These are phyloP conservation scores for Lamprologus speciosus DNA, from an alignment of 2,113 vertebrate genomes.

Conservation along the genomic window DNA sequence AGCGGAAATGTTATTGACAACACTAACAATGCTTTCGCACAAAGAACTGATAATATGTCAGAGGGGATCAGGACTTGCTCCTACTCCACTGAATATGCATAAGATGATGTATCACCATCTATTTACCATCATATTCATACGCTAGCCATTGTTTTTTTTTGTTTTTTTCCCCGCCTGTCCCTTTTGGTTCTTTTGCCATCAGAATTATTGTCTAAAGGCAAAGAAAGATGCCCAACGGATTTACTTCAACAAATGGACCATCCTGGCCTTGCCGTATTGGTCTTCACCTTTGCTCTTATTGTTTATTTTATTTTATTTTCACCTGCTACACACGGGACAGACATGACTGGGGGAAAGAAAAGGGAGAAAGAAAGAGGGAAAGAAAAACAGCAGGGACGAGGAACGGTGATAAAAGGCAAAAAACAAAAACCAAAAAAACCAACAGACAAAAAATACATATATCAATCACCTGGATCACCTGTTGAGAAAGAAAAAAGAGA, in stretches of 20 bases:
- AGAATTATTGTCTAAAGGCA: background rate
- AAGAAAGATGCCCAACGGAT: background rate
- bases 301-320: background rate
- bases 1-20: background rate
- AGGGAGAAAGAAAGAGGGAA: background rate
- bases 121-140: background rate
- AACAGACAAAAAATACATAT: background rate
- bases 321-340: background rate
- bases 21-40: background rate
- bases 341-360: background rate
- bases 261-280: background rate
- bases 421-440: background rate
- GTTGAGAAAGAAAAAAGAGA: background rate
- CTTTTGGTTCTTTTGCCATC: background rate
- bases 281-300: background rate
- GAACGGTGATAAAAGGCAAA: background rate
- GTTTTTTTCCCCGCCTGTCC: fast-evolving
- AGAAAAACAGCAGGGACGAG: background rate
- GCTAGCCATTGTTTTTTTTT: background rate
- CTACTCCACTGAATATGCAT: background rate
- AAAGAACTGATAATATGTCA: background rate
- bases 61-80: background rate
- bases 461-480: background rate
- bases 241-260: background rate
- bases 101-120: background rate